These are phyloP conservation scores for Excalfactoria chinensis DNA, from an alignment of 2,113 vertebrate genomes.

Conservation along the genomic window DNA sequence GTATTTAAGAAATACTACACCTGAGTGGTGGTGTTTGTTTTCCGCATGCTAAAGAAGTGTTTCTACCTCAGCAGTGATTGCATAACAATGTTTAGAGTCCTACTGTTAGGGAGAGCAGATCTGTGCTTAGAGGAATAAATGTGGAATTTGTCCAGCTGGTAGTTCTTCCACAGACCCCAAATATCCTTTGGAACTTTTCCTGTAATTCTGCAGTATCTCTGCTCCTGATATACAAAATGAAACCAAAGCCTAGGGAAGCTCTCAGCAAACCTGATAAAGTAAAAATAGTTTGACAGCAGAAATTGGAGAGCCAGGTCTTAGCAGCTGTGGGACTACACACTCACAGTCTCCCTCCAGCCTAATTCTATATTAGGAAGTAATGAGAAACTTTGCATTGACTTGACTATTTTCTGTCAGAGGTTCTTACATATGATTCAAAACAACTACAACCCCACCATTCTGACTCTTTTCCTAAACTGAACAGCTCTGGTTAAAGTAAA, in stretches of 20 bases:
- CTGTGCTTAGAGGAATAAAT: accelerated
- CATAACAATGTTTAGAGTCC: neutral
- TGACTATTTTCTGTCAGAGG: neutral
- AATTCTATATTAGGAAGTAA: neutral
- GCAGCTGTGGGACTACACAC: neutral
- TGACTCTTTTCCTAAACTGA: neutral
- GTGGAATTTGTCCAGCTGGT: neutral
- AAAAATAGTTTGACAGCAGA: neutral
- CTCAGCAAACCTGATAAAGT: neutral
- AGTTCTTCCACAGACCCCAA: neutral
- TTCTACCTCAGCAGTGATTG: neutral
- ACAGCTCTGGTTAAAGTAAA: neutral
- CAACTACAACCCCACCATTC: accelerated
- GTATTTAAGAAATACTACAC: neutral
- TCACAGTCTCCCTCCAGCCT: accelerated
- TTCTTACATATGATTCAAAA: neutral
- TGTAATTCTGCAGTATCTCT: neutral
- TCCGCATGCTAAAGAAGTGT: neutral
- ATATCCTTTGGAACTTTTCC: neutral
- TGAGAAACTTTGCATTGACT: neutral
- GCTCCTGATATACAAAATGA: neutral
- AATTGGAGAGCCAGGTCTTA: neutral
- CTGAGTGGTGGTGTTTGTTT: neutral
- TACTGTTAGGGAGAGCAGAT: neutral
- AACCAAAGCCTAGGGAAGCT: neutral